A percentile compares a stretch with the other conserved stretches of the same genome.
Conservation (phyloP, 1,140 invertebrate genomes). For the Trachymyrmex septentrionalis region DNA sequence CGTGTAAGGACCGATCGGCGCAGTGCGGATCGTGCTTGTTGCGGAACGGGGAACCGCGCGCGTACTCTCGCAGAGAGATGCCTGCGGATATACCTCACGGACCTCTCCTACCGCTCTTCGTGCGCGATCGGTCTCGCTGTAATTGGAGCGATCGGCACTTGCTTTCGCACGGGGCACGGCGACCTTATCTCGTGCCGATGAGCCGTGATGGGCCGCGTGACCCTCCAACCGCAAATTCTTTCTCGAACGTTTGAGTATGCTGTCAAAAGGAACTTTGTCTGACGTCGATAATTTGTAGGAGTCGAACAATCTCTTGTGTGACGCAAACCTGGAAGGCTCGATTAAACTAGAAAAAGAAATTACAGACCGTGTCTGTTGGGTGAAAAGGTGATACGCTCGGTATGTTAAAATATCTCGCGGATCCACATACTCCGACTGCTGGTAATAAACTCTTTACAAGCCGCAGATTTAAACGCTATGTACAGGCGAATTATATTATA, state of each 20-base stretch:
- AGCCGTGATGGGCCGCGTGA: slow-evolving; percentile 64
- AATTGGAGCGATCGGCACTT: slow-evolving; percentile 82
- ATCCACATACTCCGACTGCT: not conserved
- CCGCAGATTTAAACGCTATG: slow-evolving; percentile 17
- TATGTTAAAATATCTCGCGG: not conserved
- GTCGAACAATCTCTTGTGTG: not conserved
- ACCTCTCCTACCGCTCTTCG: slow-evolving; percentile 69
- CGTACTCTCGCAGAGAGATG: slow-evolving; percentile 66
- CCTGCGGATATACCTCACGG: slow-evolving; percentile 62
- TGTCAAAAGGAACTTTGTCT: not conserved
- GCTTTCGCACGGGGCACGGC: slow-evolving; percentile 79
- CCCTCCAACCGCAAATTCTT: slow-evolving; percentile 67
- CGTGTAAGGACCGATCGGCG: slow-evolving; percentile 67
- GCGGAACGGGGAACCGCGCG: slow-evolving; percentile 47
- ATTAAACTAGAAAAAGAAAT: not conserved
- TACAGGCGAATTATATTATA: not conserved
- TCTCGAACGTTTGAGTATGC: not conserved
- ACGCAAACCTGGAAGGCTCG: not conserved
- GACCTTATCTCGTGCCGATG: slow-evolving; percentile 48
- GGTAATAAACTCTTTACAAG: slow-evolving; percentile 14
- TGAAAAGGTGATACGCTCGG: not conserved
- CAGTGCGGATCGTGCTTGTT: slow-evolving; percentile 71
- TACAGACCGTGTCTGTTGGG: not conserved
- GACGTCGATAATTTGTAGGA: slow-evolving; percentile 24
- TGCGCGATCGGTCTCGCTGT: slow-evolving; percentile 67